Evolutionary conservation across 2,888 invertebrate species (phyloP), one percentile per base, ranked within the genome.

Genomic region (Nowickia ferox): DNA sequence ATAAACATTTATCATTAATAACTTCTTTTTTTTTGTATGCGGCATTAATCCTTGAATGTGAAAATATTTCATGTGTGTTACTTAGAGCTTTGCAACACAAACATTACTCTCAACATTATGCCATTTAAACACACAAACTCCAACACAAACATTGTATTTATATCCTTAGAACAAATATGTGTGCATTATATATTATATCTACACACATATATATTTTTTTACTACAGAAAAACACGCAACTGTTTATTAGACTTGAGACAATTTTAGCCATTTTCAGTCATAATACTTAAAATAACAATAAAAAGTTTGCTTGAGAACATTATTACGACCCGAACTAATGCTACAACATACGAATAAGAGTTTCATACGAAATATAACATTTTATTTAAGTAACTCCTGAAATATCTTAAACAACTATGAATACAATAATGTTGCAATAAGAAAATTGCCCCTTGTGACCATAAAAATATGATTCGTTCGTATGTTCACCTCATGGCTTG

Each of bases 1-100:
- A 80, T 86, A 83, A 86, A 86, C 83, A 86, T 86, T 80, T 79
- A 86, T 83, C 79, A 86, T 83, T 79, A 68, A 63, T 65, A 69
- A 59, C 19, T 57, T 72, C 38, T 69, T 68, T 42, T 68, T 42
- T 59, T 81, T 55, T 79, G 42, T 76, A 57, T 66, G 61, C 40
- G 42, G 48, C 53, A 76, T 76, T 86, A 86, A 86, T 86, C 86
- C 83, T 53, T 63, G 79, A 79, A 79, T 61, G 66, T 61, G 79
- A 55, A 72, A 79, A 86, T 83, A 86, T 76, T 86, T 83, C 79
- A 86, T 86, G 83, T 83, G 57, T 30, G 6, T 30, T 5, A 30
- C 3, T 76, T 79, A 76, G 42, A 79, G 86, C 86, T 83, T 86
- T 79, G 61, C 61, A 80, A 76, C 13, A 82, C 74, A 76, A 75